These are phyloP conservation scores for Stenurella melanura DNA, from an alignment of 2,888 invertebrate species.

Conservation along the genomic window DNA sequence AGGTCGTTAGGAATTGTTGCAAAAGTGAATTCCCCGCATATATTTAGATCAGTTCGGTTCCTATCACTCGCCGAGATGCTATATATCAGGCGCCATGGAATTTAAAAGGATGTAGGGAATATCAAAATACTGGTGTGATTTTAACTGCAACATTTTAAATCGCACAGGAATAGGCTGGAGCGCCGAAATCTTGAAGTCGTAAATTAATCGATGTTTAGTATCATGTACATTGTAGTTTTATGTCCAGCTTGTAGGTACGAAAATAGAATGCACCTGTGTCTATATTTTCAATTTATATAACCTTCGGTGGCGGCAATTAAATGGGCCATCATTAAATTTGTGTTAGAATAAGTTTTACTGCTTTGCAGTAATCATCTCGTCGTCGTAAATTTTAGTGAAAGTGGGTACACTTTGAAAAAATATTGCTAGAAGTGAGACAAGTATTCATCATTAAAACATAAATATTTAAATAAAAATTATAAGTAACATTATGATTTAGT, in stretches of 20 bases:
- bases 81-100: slow-evolving; percentile 28
- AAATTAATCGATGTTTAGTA: slow-evolving; percentile 49
- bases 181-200: slow-evolving; percentile 43
- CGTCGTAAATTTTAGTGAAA: slow-evolving; percentile 48
- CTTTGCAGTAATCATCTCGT: slow-evolving; percentile 44
- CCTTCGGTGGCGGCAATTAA: slow-evolving; percentile 44
- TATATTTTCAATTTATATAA: slow-evolving; percentile 46
- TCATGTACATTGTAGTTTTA: slow-evolving; percentile 46
- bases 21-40: slow-evolving; percentile 1
- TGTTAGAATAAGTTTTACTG: slow-evolving; percentile 42
- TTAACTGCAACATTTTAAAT: slow-evolving; percentile 30
- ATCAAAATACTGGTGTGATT: slow-evolving; percentile 20
- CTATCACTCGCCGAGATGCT: slow-evolving; percentile 28
- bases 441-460: background rate
- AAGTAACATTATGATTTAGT: background rate
- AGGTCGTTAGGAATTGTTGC: background rate
- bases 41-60: slow-evolving; percentile 21
- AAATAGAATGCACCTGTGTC: slow-evolving; percentile 48
- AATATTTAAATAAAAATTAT: background rate
- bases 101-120: slow-evolving; percentile 14
- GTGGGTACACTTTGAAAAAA: slow-evolving; percentile 18
- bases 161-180: slow-evolving; percentile 25
- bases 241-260: slow-evolving; percentile 30
- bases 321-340: slow-evolving; percentile 43
- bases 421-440: slow-evolving; percentile 11